These are phyloP conservation scores for Lordiphosa clarofinis DNA, from an alignment of 1,140 invertebrate genomes.

Conservation along the genomic window DNA sequence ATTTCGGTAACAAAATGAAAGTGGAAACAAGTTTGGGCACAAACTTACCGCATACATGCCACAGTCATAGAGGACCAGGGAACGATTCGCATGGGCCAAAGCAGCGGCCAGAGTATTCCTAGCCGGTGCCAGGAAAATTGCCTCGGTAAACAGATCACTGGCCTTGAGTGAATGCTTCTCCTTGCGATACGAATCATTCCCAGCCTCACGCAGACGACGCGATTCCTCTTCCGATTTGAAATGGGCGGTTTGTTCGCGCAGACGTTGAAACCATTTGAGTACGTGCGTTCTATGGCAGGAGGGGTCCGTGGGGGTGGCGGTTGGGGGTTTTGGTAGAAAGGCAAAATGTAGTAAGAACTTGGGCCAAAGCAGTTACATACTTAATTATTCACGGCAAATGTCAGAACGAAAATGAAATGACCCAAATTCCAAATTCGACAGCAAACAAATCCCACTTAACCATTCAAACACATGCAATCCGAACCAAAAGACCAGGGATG, in stretches of 20 bases:
- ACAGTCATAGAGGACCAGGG: slow-evolving; percentile 54
- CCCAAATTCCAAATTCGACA: slow-evolving; percentile 45
- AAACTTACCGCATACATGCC: slow-evolving; percentile 56
- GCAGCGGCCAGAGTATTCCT: slow-evolving; percentile 52
- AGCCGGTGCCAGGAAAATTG: slow-evolving; percentile 55
- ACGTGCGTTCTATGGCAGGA: slow-evolving; percentile 42
- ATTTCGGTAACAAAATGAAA: not conserved
- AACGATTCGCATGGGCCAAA: slow-evolving; percentile 61
- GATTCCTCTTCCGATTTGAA: slow-evolving; percentile 67
- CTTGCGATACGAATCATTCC: slow-evolving; percentile 65
- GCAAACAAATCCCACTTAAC: slow-evolving; percentile 44
- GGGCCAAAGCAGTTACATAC: slow-evolving; percentile 19
- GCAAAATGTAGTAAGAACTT: slow-evolving; percentile 6
- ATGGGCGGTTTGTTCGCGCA: slow-evolving; percentile 50
- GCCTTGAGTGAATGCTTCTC: slow-evolving; percentile 61
- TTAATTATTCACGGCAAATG: slow-evolving; percentile 61
- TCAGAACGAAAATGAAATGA: slow-evolving; percentile 50
- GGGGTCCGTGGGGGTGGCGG: not conserved
- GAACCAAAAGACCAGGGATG: slow-evolving; percentile 2
- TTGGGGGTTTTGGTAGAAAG: not conserved
- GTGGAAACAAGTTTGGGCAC: not conserved
- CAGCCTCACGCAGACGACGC: slow-evolving; percentile 57
- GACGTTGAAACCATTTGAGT: slow-evolving; percentile 67
- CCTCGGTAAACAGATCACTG: slow-evolving; percentile 62
- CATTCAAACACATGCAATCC: slow-evolving; percentile 48